These are phyloP conservation scores for Hyperopisus bebe DNA, from an alignment of 2,113 vertebrate genomes.

Conservation along the genomic window DNA sequence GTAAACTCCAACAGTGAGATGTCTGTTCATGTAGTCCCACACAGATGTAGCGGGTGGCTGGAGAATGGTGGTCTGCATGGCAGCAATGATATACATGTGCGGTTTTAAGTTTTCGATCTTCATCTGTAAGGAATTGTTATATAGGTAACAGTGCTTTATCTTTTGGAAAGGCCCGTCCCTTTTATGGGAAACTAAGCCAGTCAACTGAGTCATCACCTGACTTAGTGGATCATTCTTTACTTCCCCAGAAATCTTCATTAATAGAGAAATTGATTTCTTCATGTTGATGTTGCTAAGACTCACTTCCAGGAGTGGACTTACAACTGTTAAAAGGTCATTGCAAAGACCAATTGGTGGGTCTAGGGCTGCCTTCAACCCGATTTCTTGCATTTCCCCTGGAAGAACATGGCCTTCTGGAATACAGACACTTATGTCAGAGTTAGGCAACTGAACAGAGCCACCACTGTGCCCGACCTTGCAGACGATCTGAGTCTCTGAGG, in stretches of 20 bases:
- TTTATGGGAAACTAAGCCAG: conserved; percentile 66
- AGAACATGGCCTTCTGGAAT: conserved; percentile 78
- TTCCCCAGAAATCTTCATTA: conserved; percentile 78
- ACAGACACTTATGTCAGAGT: conserved; percentile 74
- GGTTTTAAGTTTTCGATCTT: conserved; percentile 72
- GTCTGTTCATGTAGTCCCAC: conserved; percentile 71
- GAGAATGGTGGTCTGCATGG: conserved; percentile 63
- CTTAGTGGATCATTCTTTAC: conserved; percentile 79
- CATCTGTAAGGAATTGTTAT: conserved; percentile 77
- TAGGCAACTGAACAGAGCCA: conserved; percentile 76
- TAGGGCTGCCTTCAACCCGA: conserved; percentile 77
- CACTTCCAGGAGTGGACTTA: conserved; percentile 84
- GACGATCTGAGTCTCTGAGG: conserved; percentile 68
- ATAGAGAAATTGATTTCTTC: conserved; percentile 67
- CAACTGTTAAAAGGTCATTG: conserved; percentile 74
- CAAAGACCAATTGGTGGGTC: conserved; percentile 79
- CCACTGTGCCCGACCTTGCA: conserved; percentile 75
- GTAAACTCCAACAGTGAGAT: conserved; percentile 78
- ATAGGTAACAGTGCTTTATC: conserved; percentile 68
- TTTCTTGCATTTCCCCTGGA: conserved; percentile 77
- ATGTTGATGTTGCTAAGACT: conserved; percentile 77
- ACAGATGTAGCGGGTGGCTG: conserved; percentile 67
- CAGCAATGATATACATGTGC: conserved; percentile 74
- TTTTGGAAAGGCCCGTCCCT: conserved; percentile 82
- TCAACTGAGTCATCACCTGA: conserved; percentile 81